A percentile compares a stretch with the other conserved stretches of the same genome.
These are phyloP conservation scores for Pelodytes ibericus DNA, from an alignment of 2,797 vertebrate genomes.

Conservation along the genomic window DNA sequence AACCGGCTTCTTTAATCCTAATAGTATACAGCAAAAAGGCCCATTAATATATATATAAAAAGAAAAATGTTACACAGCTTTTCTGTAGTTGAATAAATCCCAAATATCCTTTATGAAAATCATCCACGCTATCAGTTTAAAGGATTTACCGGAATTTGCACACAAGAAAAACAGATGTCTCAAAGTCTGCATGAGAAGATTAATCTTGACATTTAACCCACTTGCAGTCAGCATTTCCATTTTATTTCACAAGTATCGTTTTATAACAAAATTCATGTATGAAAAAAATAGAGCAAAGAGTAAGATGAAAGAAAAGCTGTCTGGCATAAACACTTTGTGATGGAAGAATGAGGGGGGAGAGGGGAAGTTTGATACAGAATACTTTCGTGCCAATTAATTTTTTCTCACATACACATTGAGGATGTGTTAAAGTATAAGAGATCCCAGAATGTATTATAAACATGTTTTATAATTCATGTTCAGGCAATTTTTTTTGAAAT, in stretches of 20 bases:
- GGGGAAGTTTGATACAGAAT: conserved; percentile 18
- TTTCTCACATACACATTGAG: conserved; percentile 10
- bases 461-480: neutral
- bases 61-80: conserved; percentile 5
- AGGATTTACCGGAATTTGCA: conserved; percentile 44
- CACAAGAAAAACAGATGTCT: conserved; percentile 40
- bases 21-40: conserved; percentile 2
- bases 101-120: conserved; percentile 26
- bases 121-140: conserved; percentile 33
- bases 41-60: conserved; percentile 15
- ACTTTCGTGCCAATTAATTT: conserved; percentile 43
- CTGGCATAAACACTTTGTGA: conserved; percentile 35
- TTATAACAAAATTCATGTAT: conserved; percentile 31
- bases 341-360: conserved; percentile 8
- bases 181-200: conserved; percentile 25
- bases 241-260: conserved; percentile 35
- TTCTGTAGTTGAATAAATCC: conserved; percentile 12
- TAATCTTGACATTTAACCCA: conserved; percentile 52
- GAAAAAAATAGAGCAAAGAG: neutral
- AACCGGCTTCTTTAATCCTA: neutral
- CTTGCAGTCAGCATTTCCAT: conserved; percentile 44
- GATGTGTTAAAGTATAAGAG: conserved; percentile 20
- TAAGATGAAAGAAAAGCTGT: conserved; percentile 3
- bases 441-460: conserved; percentile 14
- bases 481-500: neutral